Evolutionary conservation across 2,888 invertebrate genomes (phyloP).

Genomic region (Drosophila histrio): DNA sequence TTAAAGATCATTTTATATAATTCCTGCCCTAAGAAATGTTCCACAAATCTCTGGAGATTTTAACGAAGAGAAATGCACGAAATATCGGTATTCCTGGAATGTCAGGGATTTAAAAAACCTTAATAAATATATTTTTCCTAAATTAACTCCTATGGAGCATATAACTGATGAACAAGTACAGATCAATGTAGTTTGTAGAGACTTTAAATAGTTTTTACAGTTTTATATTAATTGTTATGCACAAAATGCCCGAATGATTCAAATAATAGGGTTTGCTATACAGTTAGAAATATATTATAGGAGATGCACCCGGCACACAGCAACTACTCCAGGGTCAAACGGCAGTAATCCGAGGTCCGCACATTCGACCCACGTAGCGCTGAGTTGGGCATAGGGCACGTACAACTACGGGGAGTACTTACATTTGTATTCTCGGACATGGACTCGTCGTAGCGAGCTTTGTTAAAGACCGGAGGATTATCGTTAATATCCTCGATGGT

Average conservation of each 20-base stretch:
- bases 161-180: no score
- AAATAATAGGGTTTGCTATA: background rate
- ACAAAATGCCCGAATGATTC: background rate
- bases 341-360: slow-evolving; percentile 82
- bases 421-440: slow-evolving; percentile 92
- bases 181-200: no score
- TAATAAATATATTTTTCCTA: no score
- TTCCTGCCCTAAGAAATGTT: no score
- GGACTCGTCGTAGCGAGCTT: slow-evolving; percentile 88
- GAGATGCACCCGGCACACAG: background rate
- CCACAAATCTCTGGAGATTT: no score
- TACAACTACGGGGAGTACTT: slow-evolving; percentile 65
- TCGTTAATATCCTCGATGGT: slow-evolving; percentile 97
- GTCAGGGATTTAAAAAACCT: no score
- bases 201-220: no score
- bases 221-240: background rate
- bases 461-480: slow-evolving; percentile 86
- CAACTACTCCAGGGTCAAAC: slow-evolving; percentile 46
- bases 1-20: no score
- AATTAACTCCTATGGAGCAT: no score
- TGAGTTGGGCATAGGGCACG: background rate
- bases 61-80: no score
- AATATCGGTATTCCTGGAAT: no score
- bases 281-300: background rate
- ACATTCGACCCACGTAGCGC: slow-evolving; percentile 49